phyloP scores from a whole-genome alignment of 2,113 vertebrate species.

The Chionodraco myersi region DNA sequence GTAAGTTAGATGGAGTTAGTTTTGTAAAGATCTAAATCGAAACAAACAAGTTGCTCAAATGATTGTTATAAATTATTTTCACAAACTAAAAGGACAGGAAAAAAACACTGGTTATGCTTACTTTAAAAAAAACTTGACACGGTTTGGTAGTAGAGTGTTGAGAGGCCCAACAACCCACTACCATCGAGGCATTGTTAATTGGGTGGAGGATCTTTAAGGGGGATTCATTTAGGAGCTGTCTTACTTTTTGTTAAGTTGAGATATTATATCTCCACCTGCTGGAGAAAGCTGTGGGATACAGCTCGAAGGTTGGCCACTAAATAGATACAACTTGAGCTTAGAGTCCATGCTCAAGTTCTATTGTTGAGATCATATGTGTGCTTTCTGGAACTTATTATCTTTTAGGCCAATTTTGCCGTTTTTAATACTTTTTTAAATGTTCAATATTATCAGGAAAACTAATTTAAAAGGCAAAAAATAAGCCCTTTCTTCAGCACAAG shows the following conservation, averaged over 20 bases:
- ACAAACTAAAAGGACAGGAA: too few species aligned
- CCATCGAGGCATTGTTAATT: not conserved
- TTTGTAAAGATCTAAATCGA: too few species aligned
- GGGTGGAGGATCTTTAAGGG: not conserved
- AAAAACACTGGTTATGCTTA: not conserved
- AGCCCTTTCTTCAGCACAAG: not conserved
- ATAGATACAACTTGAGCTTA: not conserved
- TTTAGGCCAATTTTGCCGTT: not conserved
- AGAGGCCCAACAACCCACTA: not conserved
- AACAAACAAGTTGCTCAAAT: too few species aligned
- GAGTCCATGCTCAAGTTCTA: not conserved
- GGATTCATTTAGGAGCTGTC: not conserved
- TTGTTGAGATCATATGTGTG: not conserved
- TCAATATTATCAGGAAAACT: not conserved
- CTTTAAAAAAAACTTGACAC: not conserved
- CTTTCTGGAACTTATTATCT: not conserved
- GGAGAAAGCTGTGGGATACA: not conserved
- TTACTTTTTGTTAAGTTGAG: not conserved
- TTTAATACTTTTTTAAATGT: not conserved
- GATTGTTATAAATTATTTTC: too few species aligned
- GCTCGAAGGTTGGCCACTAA: not conserved
- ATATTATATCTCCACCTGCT: conserved; percentile 8
- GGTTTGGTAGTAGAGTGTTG: not conserved
- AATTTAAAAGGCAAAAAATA: not conserved
- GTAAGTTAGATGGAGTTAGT: too few species aligned